These are phyloP conservation scores for Antedon mediterranea DNA, from an alignment of 53 echinoderm and acorn worm genomes.

Conservation along the genomic window DNA sequence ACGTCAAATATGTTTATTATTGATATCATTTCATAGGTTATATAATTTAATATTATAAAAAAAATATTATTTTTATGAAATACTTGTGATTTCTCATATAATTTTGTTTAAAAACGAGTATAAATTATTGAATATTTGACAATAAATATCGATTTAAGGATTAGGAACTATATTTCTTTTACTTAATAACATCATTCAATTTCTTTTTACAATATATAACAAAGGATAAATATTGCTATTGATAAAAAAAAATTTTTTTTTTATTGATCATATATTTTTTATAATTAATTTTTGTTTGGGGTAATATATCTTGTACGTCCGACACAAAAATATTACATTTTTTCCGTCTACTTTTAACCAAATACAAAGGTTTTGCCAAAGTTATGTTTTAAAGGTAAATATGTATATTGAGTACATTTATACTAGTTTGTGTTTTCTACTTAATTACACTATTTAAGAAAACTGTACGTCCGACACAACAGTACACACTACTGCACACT, in stretches of 20 bases:
- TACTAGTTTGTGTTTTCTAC: not conserved
- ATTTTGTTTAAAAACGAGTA: not conserved
- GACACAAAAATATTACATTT: not conserved
- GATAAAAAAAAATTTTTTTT: too few species aligned
- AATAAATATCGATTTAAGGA: not conserved
- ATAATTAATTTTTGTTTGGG: not conserved
- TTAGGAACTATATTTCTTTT: not conserved
- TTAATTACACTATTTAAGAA: not conserved
- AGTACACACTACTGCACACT: not conserved
- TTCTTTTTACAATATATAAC: not conserved
- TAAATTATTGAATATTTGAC: not conserved
- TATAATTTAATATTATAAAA: not conserved
- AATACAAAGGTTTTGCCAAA: too few species aligned
- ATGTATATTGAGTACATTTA: not conserved
- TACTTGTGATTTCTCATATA: not conserved
- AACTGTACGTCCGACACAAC: not conserved
- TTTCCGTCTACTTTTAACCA: too few species aligned
- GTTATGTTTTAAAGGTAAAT: not conserved
- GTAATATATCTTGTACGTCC: not conserved
- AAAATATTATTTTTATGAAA: not conserved
- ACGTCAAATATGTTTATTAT: not conserved
- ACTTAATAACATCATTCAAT: not conserved
- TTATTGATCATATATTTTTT: too few species aligned
- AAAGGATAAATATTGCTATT: too few species aligned
- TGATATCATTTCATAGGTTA: not conserved